phyloP scores from a whole-genome alignment of 1,140 invertebrate species.

The Drosophila nebulosa region DNA sequence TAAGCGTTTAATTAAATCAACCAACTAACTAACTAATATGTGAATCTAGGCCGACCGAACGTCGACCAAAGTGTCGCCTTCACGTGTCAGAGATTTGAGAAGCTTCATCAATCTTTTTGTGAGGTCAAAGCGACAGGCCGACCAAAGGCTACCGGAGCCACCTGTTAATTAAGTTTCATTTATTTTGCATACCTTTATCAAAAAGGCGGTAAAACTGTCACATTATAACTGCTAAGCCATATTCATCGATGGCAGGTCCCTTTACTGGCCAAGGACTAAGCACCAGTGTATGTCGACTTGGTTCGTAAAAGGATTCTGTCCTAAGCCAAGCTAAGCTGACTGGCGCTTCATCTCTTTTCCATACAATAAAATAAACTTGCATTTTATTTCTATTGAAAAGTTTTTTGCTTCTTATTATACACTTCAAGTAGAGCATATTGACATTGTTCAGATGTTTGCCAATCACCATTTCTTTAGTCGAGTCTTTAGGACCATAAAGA shows the following conservation, averaged over 20 bases:
- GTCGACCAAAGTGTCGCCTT: too few species aligned
- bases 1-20: constrained; percentile 74
- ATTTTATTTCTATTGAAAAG: too few species aligned
- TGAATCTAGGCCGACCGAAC: background rate
- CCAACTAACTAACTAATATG: background rate
- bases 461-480: too few species aligned
- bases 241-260: constrained; percentile 17
- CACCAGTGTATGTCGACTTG: background rate
- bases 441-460: too few species aligned
- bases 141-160: too few species aligned
- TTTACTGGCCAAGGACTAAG: background rate
- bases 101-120: constrained; percentile 53
- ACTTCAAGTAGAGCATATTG: too few species aligned
- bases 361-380: too few species aligned
- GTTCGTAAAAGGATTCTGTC: background rate
- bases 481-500: too few species aligned
- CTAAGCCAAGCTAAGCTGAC: background rate
- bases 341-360: background rate
- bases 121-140: too few species aligned
- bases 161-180: constrained; percentile 58
- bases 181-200: constrained; percentile 52
- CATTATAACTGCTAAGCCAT: constrained; percentile 49
- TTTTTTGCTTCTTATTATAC: too few species aligned
- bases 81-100: constrained; percentile 56
- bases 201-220: constrained; percentile 29